These are phyloP conservation scores for Chymomyza fuscimana DNA, from an alignment of 2,888 invertebrate species.

Conservation along the genomic window DNA sequence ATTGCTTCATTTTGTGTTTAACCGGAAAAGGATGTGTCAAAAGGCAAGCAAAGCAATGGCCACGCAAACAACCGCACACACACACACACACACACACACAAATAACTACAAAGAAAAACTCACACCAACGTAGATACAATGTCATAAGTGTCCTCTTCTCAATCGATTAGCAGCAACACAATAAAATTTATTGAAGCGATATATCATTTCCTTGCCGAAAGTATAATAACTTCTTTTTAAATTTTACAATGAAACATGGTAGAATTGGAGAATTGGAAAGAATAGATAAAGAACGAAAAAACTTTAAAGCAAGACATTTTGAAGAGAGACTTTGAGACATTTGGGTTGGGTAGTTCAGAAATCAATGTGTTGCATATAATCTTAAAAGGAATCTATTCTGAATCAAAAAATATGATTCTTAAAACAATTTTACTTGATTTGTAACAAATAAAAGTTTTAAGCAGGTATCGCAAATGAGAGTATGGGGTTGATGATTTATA, in stretches of 20 bases:
- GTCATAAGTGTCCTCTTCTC: not conserved
- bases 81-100: not conserved
- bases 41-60: not conserved
- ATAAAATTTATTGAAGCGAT: not conserved
- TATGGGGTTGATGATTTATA: too few relatives aligned
- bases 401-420: too few relatives aligned
- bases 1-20: slow-evolving; percentile 55
- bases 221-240: not conserved
- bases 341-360: too few relatives aligned
- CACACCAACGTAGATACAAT: slow-evolving; percentile 8
- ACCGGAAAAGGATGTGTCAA: slow-evolving; percentile 69
- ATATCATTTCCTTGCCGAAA: not conserved
- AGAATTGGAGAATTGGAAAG: too few relatives aligned
- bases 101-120: slow-evolving; percentile 22
- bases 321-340: too few relatives aligned
- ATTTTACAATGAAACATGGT: not conserved
- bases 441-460: too few relatives aligned
- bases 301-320: too few relatives aligned
- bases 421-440: too few relatives aligned
- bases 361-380: too few relatives aligned
- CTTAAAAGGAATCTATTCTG: too few relatives aligned
- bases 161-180: slow-evolving; percentile 19
- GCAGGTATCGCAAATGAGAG: too few relatives aligned
- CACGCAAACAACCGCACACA: slow-evolving; percentile 7
- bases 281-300: too few relatives aligned